Base-by-base conservation (phyloP, 2,888 invertebrate species). In the Oligia latruncula region DNA sequence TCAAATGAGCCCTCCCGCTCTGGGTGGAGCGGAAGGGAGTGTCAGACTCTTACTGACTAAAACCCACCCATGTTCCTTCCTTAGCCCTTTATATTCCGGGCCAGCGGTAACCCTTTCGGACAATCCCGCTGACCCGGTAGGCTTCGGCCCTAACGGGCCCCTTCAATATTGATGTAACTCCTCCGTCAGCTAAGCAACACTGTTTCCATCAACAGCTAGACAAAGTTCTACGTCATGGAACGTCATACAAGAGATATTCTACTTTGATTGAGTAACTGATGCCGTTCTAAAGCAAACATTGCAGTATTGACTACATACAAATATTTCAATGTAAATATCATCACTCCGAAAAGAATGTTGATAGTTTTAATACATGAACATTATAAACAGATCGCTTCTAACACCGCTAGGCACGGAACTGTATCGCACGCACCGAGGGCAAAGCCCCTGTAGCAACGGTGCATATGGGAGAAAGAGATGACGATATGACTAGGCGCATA, bases 381-480 rank as follows among this genome's bases (percentile, higher is more conserved):
- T 49, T 75, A 71, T 81, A 84, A 82, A 58, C 73, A 74, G 68
- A 86, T 81, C 74, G 65, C 77, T 49, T 86, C 74, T 83, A 87
- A 80, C 76, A 90, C 90, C 89, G 89, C 89, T 89, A 90, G 83
- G 76, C 77, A 84, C 79, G 76, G 83, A 90, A 91, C 89, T 88
- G 89, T 91, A 91, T 87, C 88, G 91, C 93, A 92, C 92, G 90
- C 88, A 90, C 81, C 60, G 90, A 90, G 92, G 93, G 90, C 92
- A 92, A 92, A 91, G 92, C 92, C 92, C 92, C 91, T 88, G 88
- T 88, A 89, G 85, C 88, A 91, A 91, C 92, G 89, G 92, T 91
- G 91, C 89, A 88, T 87, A 74, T 46, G 85, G 17, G 2, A 35
- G 80, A 86, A 71, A 78, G 80, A 86, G 88, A 90, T 73, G 55